Evolutionary conservation across 1,140 invertebrate genomes (phyloP).

Genomic region (Steinernema khuongi): DNA sequence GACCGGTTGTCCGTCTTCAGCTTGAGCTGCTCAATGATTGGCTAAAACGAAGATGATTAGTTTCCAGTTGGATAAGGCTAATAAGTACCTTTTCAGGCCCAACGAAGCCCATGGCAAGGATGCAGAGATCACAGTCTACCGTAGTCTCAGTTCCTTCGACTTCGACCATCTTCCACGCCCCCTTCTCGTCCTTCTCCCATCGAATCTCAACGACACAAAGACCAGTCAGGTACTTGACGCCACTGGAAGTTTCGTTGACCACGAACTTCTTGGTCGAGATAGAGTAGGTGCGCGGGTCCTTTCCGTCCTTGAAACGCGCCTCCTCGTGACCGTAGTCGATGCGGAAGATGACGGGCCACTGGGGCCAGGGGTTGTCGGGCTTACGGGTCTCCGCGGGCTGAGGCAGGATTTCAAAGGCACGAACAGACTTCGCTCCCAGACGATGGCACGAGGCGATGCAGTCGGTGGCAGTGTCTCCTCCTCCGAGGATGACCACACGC

Average conservation of each 20-base stretch:
- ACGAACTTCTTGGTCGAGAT: slow-evolving; percentile 87
- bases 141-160: slow-evolving; percentile 71
- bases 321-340: slow-evolving; percentile 96
- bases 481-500: slow-evolving; percentile 88
- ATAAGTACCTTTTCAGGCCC: slow-evolving; percentile 82
- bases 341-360: slow-evolving; percentile 86
- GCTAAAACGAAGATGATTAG: background rate
- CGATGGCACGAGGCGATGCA: slow-evolving; percentile 91
- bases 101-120: slow-evolving; percentile 93
- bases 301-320: slow-evolving; percentile 73
- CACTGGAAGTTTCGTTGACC: slow-evolving; percentile 67
- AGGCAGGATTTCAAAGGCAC: slow-evolving; percentile 90
- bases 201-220: slow-evolving; percentile 81
- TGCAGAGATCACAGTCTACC: slow-evolving; percentile 75
- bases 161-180: slow-evolving; percentile 87
- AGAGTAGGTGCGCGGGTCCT: slow-evolving; percentile 82
- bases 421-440: slow-evolving; percentile 86
- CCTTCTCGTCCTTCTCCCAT: slow-evolving; percentile 83
- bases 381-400: slow-evolving; percentile 73
- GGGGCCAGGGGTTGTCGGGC: slow-evolving; percentile 81
- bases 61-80: slow-evolving; percentile 67
- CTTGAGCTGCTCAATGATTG: slow-evolving; percentile 43
- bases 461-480: slow-evolving; percentile 94
- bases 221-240: slow-evolving; percentile 68
- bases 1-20: slow-evolving; percentile 78